Base-by-base conservation (phyloP, 2,888 invertebrate species). In the Tenthredo notha region DNA sequence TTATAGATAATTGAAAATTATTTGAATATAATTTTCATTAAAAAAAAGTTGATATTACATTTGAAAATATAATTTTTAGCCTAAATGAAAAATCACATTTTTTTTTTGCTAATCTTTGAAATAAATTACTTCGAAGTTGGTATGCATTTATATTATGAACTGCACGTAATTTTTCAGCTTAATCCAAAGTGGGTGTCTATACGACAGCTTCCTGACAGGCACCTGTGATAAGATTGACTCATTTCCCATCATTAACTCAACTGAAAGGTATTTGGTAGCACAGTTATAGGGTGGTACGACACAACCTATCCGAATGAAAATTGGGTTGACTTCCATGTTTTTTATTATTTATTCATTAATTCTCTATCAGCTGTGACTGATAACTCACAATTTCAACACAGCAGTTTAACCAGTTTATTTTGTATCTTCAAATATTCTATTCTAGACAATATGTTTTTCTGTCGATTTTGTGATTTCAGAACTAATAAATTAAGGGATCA, bases 401-500 rank as follows among this genome's bases (percentile, higher is more conserved):
- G 21, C 7, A 67, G 67, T 67, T 33, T 4, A 2, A 67, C 5
- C 7, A 67, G 33, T 67, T 67, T 29, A 33, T 25, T 67, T 67
- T 25, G 2, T 25, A 67, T 67, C 10, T 67, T 33, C 3, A 15
- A 25, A 67, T 37, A 12, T 37, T 70, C 1, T 70, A 37, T 37
- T 37, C 7, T 37, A 37, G 70, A 12, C 37, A 37, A 37, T 7
- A 70, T 70, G 70, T 70, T 70, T 70, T 70, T 21, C 18, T 70
- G 70, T 18, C 33, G 37, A 12, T 70, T 70, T 70, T 70, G 37
- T 18, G 18, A 37, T 33, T 70, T 70, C 37, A 70, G n/a, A 70
- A 70, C 70, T 6, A 70, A 37, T 37, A 70, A 70, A 70, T 70
- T 70, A 37, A 70, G 18, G 37, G 70, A 70, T 15, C 70, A 70